Evolutionary conservation across 2,888 invertebrate species (phyloP).

Genomic region (Cephus sareptanus): DNA sequence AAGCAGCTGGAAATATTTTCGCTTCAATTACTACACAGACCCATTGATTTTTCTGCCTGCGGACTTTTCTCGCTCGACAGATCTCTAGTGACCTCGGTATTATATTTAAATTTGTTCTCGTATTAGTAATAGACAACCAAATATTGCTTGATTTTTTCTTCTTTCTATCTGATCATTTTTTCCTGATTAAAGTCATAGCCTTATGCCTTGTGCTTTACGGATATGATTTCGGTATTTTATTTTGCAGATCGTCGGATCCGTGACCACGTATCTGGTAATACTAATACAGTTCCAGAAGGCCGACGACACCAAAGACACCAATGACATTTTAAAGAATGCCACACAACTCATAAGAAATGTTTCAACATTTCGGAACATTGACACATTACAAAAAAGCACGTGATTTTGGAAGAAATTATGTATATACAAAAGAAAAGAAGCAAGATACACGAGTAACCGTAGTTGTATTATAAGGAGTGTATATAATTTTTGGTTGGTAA

Average conservation of each 20-base stretch:
- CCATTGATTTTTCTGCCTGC: conserved; percentile 70
- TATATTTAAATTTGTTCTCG: not conserved
- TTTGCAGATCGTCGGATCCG: conserved; percentile 71
- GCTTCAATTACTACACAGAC: conserved; percentile 70
- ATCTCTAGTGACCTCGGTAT: conserved; percentile 70
- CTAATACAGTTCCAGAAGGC: conserved; percentile 73
- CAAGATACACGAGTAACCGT: not conserved
- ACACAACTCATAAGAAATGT: conserved; percentile 38
- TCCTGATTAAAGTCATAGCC: not conserved
- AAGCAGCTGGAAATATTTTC: conserved; percentile 71
- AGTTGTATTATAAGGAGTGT: not conserved
- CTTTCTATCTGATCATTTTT: not conserved
- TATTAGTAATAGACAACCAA: not conserved
- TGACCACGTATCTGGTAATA: conserved; percentile 72
- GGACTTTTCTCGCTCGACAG: conserved; percentile 72
- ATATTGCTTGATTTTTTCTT: not conserved
- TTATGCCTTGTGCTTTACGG: not conserved
- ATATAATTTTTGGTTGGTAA: not conserved
- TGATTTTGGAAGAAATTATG: not conserved
- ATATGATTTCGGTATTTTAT: conserved; percentile 17
- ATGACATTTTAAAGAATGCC: conserved; percentile 47
- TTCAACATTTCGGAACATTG: not conserved
- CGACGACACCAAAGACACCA: conserved; percentile 59
- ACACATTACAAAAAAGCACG: not conserved
- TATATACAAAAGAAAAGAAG: not conserved